phyloP scores from a whole-genome alignment of 2,888 invertebrate genomes.

The Cosmorhoe ocellata region DNA sequence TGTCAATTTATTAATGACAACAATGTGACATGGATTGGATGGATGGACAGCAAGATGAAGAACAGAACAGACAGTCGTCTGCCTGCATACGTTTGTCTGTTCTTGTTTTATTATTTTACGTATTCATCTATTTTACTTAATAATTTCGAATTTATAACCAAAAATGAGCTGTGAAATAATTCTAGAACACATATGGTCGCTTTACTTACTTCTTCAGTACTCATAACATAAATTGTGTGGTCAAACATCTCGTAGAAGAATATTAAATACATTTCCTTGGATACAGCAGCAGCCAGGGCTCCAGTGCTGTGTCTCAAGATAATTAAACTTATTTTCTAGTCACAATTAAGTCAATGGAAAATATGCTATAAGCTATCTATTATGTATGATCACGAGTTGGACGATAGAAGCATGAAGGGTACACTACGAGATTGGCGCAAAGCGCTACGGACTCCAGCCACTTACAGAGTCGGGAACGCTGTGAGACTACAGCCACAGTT shows the following conservation, averaged over 20 bases:
- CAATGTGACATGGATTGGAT: too few relatives aligned
- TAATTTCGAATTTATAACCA: neutral
- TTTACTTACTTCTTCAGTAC: neutral
- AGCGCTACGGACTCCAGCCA: slow-evolving; percentile 91
- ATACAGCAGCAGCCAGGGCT: too few relatives aligned
- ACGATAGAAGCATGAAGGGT: slow-evolving; percentile 75
- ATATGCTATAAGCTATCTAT: slow-evolving; percentile 53
- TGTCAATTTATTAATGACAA: too few relatives aligned
- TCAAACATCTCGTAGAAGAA: too few relatives aligned
- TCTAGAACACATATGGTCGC: neutral
- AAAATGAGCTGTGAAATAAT: neutral
- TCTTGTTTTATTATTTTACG: too few relatives aligned
- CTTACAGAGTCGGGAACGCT: slow-evolving; percentile 94
- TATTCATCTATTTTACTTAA: too few relatives aligned
- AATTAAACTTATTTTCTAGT: slow-evolving; percentile 20
- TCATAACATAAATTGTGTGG: slow-evolving; percentile 1
- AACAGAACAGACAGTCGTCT: too few relatives aligned
- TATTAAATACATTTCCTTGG: too few relatives aligned
- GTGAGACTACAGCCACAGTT: slow-evolving; percentile 93
- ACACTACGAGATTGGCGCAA: slow-evolving; percentile 92
- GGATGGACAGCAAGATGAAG: too few relatives aligned
- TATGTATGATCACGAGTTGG: slow-evolving; percentile 76
- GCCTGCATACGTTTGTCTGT: too few relatives aligned
- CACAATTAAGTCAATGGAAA: slow-evolving; percentile 30
- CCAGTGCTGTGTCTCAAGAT: too few relatives aligned